Percentiles rank a stretch among this genome's conserved stretches.
These are phyloP conservation scores for Cistogaster globosa DNA, from an alignment of 2,888 invertebrate species.

Conservation along the genomic window DNA sequence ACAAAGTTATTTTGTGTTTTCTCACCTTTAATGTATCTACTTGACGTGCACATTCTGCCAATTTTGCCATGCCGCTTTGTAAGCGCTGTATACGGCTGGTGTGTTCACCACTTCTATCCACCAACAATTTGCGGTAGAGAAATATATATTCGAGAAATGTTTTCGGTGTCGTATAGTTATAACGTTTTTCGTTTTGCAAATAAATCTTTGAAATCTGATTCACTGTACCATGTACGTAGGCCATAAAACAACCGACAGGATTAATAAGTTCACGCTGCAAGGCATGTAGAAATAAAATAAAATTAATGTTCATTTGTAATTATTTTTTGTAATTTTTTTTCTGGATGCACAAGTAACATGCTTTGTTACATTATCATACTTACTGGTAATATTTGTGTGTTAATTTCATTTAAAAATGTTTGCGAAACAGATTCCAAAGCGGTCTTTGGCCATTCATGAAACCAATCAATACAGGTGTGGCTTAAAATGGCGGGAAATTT, in stretches of 20 bases:
- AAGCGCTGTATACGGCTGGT: constrained; percentile 91
- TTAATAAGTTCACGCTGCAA: constrained; percentile 85
- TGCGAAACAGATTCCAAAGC: constrained; percentile 95
- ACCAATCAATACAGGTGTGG: constrained; percentile 97
- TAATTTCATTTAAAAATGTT: constrained; percentile 91
- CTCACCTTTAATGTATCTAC: constrained; percentile 92
- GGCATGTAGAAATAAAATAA: constrained; percentile 33
- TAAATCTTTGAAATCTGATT: constrained; percentile 93
- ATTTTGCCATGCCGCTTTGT: constrained; percentile 94
- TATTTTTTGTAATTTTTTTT: not conserved
- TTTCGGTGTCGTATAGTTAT: constrained; percentile 98
- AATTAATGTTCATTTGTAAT: constrained; percentile 58
- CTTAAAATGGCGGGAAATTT: constrained; percentile 97
- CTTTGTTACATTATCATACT: constrained; percentile 67
- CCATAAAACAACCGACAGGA: constrained; percentile 94
- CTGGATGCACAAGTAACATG: not conserved
- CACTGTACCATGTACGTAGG: constrained; percentile 94
- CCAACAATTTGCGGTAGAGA: constrained; percentile 90
- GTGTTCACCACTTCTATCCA: constrained; percentile 88
- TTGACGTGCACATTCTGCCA: constrained; percentile 93
- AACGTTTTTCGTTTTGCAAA: constrained; percentile 92
- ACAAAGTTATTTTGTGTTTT: constrained; percentile 16
- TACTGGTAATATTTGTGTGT: constrained; percentile 89
- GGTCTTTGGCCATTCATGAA: constrained; percentile 97
- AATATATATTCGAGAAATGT: constrained; percentile 98